Percentiles rank a stretch among this genome's conserved stretches.
Evolutionary conservation across 2,797 vertebrate species (phyloP).

Genomic region (Halcyon badia): DNA sequence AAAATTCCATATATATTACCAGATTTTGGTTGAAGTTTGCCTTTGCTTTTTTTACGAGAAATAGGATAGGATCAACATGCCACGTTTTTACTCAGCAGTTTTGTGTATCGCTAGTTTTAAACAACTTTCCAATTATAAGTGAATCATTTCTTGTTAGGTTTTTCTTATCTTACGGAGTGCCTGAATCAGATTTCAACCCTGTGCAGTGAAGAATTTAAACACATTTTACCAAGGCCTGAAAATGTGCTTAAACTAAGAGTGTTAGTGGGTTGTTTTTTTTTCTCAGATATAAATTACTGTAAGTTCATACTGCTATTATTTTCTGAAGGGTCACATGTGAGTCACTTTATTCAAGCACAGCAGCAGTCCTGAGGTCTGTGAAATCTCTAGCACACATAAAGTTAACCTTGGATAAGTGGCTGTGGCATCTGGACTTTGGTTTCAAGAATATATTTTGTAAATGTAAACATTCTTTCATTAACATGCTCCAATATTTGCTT

Average conservation of each 20-base stretch:
- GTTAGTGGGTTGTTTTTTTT: not conserved
- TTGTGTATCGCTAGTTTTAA: not conserved
- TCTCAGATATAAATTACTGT: not conserved
- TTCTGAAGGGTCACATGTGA: not conserved
- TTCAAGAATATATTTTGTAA: not conserved
- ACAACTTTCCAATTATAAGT: not conserved
- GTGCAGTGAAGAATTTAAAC: not conserved
- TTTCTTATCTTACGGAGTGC: not conserved
- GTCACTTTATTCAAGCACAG: not conserved
- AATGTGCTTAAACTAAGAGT: not conserved
- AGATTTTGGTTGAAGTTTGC: not conserved
- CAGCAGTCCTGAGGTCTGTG: not conserved
- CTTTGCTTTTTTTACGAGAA: not conserved
- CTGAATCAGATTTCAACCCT: not conserved
- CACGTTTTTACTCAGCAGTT: not conserved
- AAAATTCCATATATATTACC: not conserved
- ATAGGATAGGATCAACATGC: not conserved
- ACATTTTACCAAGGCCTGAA: not conserved
- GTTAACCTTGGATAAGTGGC: not conserved
- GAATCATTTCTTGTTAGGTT: not conserved
- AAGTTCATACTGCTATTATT: not conserved
- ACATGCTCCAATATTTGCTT: not conserved
- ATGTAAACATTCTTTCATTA: not conserved
- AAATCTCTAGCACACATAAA: not conserved
- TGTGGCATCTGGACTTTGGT: not conserved